Base-by-base conservation (phyloP, 2,888 invertebrate species). In the Trachelus stipa region DNA sequence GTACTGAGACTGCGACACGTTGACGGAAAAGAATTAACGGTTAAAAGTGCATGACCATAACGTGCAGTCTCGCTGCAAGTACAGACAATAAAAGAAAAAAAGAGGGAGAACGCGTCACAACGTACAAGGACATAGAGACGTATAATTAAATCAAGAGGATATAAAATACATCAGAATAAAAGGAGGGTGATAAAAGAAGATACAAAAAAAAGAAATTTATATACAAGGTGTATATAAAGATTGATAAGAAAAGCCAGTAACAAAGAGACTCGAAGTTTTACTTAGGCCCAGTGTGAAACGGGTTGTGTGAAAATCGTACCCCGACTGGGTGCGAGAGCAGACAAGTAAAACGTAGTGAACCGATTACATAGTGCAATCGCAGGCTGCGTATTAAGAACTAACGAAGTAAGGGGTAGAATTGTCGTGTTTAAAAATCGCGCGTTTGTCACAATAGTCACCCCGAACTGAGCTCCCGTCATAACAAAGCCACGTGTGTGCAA, bases 401-500 rank as follows among this genome's bases (percentile, higher is more conserved):
- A 56, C 56, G 23, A 6, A 56, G 23, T 9, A 56, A 56, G 56
- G 23, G 56, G 23, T 56, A 23, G 56, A 56, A 56, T 56, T 9
- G 9, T 56, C 23, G 56, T 56, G 56, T 56, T 56, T 56, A 56
- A 56, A 56, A 56, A 2, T 56, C 23, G 23, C 56, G 56, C 56
- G 56, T 23, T 9, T 9, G 1, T 56, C 56, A 56, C 56, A 56
- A 56, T 56, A 56, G 23, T 56, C 56, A 56, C 56, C 56, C 56
- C 56, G 56, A 56, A 56, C 56, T 56, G 23, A 56, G 56, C 15
- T 23, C 23, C 56, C 56, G 23, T 56, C 56, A 56, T 15, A 56
- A 87, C 85, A 86, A 76, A 83, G 80, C 83, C 88, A 87, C 88
- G 88, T 87, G 88, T 83, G 80, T 81, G 79, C 76, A 30, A 23